phyloP scores from a whole-genome alignment of 2,113 vertebrate species.

The Dolichallabes microphthalmus region DNA sequence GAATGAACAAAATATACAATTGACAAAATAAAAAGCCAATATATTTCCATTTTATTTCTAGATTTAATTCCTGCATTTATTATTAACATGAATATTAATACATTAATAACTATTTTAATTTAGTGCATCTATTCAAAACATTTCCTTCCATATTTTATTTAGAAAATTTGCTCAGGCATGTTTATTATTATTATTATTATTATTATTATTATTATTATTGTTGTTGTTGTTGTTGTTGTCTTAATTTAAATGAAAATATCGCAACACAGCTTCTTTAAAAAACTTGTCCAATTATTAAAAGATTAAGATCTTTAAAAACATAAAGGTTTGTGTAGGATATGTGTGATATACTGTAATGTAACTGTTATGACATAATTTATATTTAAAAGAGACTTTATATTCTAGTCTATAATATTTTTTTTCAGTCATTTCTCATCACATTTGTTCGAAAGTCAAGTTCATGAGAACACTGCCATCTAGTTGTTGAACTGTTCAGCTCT shows the following conservation, averaged over 20 bases:
- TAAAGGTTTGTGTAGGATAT: neutral
- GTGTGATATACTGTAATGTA: neutral
- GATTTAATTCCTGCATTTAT: no score
- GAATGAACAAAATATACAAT: neutral
- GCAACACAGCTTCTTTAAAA: no score
- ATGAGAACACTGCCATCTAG: slow-evolving; percentile 47
- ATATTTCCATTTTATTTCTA: neutral
- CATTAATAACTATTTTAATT: no score
- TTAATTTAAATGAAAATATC: no score
- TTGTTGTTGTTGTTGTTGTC: no score
- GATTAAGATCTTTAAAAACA: no score
- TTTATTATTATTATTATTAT: no score
- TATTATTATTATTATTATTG: no score
- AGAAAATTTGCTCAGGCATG: neutral
- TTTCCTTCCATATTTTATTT: no score
- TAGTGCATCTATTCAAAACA: no score
- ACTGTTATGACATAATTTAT: neutral
- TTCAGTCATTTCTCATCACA: neutral
- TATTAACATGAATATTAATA: no score
- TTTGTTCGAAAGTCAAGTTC: slow-evolving; percentile 2
- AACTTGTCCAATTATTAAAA: no score
- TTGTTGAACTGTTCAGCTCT: neutral
- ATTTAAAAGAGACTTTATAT: neutral
- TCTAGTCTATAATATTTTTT: neutral
- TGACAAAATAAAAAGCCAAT: neutral